phyloP scores from a whole-genome alignment of 2,113 vertebrate species.

The Ictalurus punctatus region DNA sequence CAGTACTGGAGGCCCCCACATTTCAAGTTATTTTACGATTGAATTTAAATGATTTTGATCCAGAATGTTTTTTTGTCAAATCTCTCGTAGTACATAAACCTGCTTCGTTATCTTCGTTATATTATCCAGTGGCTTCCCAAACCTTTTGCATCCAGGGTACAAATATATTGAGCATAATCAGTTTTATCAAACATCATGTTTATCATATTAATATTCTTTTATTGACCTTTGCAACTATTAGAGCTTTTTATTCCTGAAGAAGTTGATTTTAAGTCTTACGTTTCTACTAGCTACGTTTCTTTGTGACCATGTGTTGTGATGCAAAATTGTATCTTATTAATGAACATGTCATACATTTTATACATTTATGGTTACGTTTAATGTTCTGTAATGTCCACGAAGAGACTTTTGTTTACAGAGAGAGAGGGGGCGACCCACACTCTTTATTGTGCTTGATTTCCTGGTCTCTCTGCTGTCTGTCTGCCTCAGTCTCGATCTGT shows the following conservation, averaged over 20 bases:
- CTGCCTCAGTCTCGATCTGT: not conserved
- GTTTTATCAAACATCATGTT: too few species aligned
- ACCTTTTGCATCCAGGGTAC: not conserved
- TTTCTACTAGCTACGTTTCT: not conserved
- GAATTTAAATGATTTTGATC: not conserved
- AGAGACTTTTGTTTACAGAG: not conserved
- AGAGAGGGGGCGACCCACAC: not conserved
- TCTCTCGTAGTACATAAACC: too few species aligned
- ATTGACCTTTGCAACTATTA: not conserved
- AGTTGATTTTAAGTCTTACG: too few species aligned
- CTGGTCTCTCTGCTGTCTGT: not conserved
- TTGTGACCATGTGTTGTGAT: not conserved
- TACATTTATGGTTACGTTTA: not conserved
- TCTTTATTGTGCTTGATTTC: not conserved
- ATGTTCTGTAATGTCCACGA: not conserved
- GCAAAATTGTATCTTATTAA: not conserved
- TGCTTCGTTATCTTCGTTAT: not conserved
- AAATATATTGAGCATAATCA: not conserved
- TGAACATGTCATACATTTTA: not conserved
- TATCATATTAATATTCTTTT: not conserved
- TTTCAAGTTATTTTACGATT: not conserved
- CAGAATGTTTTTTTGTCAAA: not conserved
- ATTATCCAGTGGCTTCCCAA: not conserved
- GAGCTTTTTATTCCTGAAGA: not conserved
- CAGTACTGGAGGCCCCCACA: not conserved